Base-by-base conservation (phyloP, 2,888 invertebrate genomes). In the Drosophila bunnanda region DNA sequence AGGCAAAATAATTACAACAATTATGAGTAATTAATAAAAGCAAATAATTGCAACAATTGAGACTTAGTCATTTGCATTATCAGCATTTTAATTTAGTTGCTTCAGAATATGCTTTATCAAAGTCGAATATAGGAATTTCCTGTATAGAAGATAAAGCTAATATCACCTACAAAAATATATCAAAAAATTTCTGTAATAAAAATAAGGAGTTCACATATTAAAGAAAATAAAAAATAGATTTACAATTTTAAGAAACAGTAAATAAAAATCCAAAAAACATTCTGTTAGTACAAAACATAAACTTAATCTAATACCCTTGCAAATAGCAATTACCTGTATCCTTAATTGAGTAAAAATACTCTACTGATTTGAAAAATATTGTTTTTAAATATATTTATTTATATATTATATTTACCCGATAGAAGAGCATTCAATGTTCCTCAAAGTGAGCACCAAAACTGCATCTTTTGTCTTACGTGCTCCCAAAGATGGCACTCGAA, bases 401-500 rank as follows among this genome's bases (percentile, higher is more conserved):
- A 41, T 20, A 34, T 39, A 17, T 22, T 28, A n/a, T 5, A 6
- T n/a, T n/a, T 28, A 5, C 0, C 2, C 0, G 2, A 9, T n/a
- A 25, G 36, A 38, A 67, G 66, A 28, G 66, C 66, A 67, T 67
- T n/a, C n/a, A 13, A 9, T 17, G 7, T 34, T 67, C 69, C 25
- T 0, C 32, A 13, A 12, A 2, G 12, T 28, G 4, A 25, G 7
- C 13, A 12, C 7, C 5, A 17, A 17, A 32, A 28, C 20, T 56
- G 41, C 68, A 68, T 54, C 58, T 72, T 28, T 41, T 34, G 57
- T 53, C 60, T 52, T 50, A 46, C 12, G 46, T 59, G 61, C 61
- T 36, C 56, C 50, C 67, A 66, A 60, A 65, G 56, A 67, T 60
- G 41, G 59, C 61, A 58, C 64, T 44, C 48, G 9, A 55, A 54